Evolutionary conservation across 1,140 invertebrate species (phyloP), one percentile per base, ranked within the genome.

Genomic region (Ips typographus): DNA sequence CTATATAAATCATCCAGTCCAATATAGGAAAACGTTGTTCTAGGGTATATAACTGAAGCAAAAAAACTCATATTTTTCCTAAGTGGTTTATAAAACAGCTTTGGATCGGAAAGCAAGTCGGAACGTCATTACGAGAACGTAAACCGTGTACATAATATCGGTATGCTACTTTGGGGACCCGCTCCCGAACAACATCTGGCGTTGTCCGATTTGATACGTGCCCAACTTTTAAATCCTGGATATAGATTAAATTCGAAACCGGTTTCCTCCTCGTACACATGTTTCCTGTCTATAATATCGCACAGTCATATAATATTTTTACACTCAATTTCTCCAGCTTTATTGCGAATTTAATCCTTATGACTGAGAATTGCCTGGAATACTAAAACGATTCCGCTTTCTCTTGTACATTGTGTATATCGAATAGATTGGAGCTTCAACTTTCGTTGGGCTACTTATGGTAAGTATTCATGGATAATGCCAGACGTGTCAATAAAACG

Each of bases 191-290:
- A 73, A 57, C 76, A 77, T 75, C 75, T 75, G 76, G 61, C 60
- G 72, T 75, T 71, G 76, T 77, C 74, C 76, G 71, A 75, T 77
- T 77, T 71, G 68, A 75, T 76, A 77, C 76, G 76, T 77, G 76
- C 75, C 63, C 56, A 67, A 77, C 72, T 74, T 77, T 77, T 74
- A 77, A 77, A 77, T 77, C 74, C 71, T 58, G 42, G 51, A 71
- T 71, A 73, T 76, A 73, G 76, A 77, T 77, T 77, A 75, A 77
- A 77, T 68, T 68, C 57, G 65, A 68, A 66, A 68, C 53, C 56
- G 65, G 42, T 57, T 49, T 59, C 36, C 42, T 51, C 38, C 44
- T 42, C 7, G 66, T 72, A 70, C 73, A 76, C 75, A 72, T 75
- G 75, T 71, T 76, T 71, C 66, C 75, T 73, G 71, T 76, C 73